A percentile compares a stretch with the other conserved stretches of the same genome.
Conservation (phyloP, 2,113 vertebrate species). For the Scortum barcoo region DNA sequence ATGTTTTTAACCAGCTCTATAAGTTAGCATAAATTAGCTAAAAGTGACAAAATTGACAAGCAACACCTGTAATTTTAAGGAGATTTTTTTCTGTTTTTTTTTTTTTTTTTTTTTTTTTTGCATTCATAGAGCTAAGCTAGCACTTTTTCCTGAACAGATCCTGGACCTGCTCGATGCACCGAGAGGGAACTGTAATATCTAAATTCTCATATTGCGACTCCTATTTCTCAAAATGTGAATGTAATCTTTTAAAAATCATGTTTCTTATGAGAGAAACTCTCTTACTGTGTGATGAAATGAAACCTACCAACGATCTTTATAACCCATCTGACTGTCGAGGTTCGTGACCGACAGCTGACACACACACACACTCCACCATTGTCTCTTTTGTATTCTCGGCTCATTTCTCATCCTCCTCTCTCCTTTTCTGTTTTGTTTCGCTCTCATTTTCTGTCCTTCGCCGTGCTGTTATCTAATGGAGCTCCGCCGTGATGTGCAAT, state of each 20-base stretch:
- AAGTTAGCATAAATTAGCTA: too few species aligned
- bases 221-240: not conserved
- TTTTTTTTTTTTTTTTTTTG: too few species aligned
- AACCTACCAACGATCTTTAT: not conserved
- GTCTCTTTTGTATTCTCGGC: slow-evolving; percentile 58
- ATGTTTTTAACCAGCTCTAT: too few species aligned
- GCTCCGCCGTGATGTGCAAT: slow-evolving; percentile 46
- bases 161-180: too few species aligned
- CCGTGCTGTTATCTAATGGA: slow-evolving; percentile 59
- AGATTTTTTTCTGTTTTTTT: too few species aligned
- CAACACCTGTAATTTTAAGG: too few species aligned
- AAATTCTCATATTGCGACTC: too few species aligned
- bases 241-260: not conserved
- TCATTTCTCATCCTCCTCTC: slow-evolving; percentile 33
- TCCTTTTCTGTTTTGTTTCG: slow-evolving; percentile 38
- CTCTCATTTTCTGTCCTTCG: slow-evolving; percentile 50
- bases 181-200: not conserved
- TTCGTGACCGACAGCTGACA: not conserved
- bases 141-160: too few species aligned
- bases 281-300: not conserved
- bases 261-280: not conserved
- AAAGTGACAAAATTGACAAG: too few species aligned
- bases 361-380: slow-evolving; percentile 1
- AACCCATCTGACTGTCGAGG: not conserved
- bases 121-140: too few species aligned